Evolutionary conservation across 2,113 vertebrate genomes (phyloP), one percentile per base, ranked within the genome.

Genomic region (Anarrhichthys ocellatus): DNA sequence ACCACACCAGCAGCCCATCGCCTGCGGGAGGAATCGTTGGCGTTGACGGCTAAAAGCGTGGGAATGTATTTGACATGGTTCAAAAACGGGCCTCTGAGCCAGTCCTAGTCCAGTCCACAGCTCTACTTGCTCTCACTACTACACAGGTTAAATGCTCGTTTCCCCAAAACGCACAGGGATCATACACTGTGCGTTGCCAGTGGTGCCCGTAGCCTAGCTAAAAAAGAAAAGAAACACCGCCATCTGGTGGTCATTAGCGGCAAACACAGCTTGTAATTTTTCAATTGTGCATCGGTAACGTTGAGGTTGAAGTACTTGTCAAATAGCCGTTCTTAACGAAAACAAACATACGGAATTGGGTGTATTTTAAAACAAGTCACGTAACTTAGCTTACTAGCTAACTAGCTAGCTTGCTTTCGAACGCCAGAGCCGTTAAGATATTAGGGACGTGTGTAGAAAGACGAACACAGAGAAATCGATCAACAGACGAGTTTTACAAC

Each of bases 1-100:
- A 68, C 90, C 34, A 34, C 34, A 34, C 34, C 34, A 58, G 87
- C 88, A 66, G 83, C 86, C 89, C 93, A 94, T 94, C 38, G 81
- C 84, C 73, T 34, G 40, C 27, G 3, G 4, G 22, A 38, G 44
- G 48, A 79, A 36, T 29, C 76, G 61, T 40, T 77, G 52, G 42
- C 82, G 86, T 82, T 38, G 46, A 69, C 46, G 73, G 9, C 63
- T 76, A 5, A 32, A 18, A 74, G 32, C 71, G 36, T 2, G n/a
- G 0, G 8, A 36, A 59, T 29, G 17, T 83, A 83, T 88, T 68
- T 42, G 32, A 68, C 13, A 40, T 72, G 36, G 17, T 40, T 34
- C 14, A 14, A 48, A 52, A 52, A 22, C 8, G 9, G 17, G 20
- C 56, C 54, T 27, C 61, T 29, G 40, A 68, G 27, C 9, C n/a